Evolutionary conservation across 2,888 invertebrate genomes (phyloP).

Genomic region (Andrena flavipes): DNA sequence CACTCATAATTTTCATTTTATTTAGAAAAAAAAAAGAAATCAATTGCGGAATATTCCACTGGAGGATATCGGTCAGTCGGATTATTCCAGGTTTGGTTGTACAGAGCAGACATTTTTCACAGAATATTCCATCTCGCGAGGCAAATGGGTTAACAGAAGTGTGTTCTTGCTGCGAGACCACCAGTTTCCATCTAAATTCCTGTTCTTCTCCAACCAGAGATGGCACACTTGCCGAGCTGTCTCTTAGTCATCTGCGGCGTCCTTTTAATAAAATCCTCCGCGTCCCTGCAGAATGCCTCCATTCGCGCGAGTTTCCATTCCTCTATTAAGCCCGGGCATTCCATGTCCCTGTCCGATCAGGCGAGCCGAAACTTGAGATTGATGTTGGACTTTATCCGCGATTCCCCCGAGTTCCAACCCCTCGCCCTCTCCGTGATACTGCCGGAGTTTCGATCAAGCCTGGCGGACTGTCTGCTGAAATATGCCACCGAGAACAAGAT

Average conservation of each 20-base stretch:
- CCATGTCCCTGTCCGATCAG: neutral
- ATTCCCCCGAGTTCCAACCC: conserved; percentile 61
- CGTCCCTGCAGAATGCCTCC: neutral
- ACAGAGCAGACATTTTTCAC: too few relatives aligned
- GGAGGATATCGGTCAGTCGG: too few relatives aligned
- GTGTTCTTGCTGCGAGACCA: too few relatives aligned
- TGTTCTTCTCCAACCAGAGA: neutral
- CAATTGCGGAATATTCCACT: too few relatives aligned
- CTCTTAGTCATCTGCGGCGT: neutral
- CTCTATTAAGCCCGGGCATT: neutral
- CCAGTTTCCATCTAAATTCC: too few relatives aligned
- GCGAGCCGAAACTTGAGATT: conserved; percentile 54
- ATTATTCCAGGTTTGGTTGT: too few relatives aligned
- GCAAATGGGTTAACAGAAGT: too few relatives aligned
- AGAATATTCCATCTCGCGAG: too few relatives aligned
- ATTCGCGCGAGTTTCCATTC: neutral
- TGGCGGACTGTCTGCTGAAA: conserved; percentile 41
- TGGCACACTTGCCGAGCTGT: neutral
- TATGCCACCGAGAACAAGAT: conserved; percentile 40
- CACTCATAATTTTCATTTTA: too few relatives aligned
- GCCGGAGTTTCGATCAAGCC: conserved; percentile 25
- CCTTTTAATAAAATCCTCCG: neutral
- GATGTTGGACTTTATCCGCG: conserved; percentile 58
- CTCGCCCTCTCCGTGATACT: conserved; percentile 60
- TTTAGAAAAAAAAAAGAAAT: too few relatives aligned